Evolutionary conservation across 2,888 invertebrate genomes (phyloP).

Genomic region (Cheiracanthium punctorium): DNA sequence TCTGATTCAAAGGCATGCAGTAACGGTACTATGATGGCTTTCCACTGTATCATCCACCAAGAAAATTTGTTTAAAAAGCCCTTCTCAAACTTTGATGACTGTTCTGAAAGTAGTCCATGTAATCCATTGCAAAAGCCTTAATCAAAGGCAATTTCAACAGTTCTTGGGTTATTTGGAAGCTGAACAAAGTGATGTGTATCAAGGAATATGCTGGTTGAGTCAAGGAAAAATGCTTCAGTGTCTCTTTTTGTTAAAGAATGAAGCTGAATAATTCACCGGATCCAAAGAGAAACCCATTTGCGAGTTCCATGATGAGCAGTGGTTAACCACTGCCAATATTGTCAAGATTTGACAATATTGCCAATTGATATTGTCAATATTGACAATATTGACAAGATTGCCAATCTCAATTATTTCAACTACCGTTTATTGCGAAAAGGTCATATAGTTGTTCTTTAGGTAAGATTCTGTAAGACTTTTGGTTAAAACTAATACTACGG

Average conservation of each 20-base stretch:
- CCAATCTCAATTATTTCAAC: neutral
- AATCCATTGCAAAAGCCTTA: slow-evolving; percentile 13
- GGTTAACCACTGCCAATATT: slow-evolving; percentile 6
- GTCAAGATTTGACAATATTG: no score
- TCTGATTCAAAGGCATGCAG: neutral
- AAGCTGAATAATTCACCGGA: neutral
- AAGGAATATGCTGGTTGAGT: neutral
- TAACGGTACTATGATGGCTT: slow-evolving; percentile 13
- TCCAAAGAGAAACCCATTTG: neutral
- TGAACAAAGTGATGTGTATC: neutral
- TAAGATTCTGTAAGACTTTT: no score
- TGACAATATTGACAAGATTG: no score
- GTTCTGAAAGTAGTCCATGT: slow-evolving; percentile 3
- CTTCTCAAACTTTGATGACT: slow-evolving; percentile 28
- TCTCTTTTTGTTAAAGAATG: neutral
- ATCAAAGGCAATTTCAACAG: slow-evolving; percentile 5
- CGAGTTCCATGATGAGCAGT: neutral
- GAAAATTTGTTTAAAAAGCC: slow-evolving; percentile 21
- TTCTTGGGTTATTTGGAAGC: slow-evolving; percentile 23
- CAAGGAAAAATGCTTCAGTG: neutral
- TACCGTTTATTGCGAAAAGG: no score
- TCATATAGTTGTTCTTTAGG: no score
- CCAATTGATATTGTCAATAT: no score
- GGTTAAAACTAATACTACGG: no score
- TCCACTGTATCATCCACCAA: slow-evolving; percentile 16